Percentiles rank a stretch among this genome's conserved stretches.
Conservation (phyloP, 2,113 vertebrate species). For the Tor tambroides region DNA sequence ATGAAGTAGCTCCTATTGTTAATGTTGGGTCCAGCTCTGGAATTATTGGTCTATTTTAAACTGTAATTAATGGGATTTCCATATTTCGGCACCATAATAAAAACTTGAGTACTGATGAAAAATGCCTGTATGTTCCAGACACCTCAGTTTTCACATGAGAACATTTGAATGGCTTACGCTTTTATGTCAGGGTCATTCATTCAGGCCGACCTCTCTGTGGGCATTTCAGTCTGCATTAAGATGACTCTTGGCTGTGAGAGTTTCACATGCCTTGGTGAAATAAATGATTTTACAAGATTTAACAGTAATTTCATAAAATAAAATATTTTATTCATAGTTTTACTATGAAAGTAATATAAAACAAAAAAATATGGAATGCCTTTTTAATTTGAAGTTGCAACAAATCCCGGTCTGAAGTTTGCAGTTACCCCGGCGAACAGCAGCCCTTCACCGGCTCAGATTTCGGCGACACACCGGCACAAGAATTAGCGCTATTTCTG, state of each 20-base stretch:
- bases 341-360: no score
- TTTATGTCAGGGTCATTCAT: slow-evolving; percentile 10
- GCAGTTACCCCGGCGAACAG: no score
- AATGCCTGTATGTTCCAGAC: slow-evolving; percentile 12
- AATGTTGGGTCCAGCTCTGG: slow-evolving; percentile 35
- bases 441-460: no score
- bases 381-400: no score
- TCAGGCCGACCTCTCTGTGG: neutral
- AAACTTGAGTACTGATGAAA: neutral
- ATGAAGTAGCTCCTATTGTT: slow-evolving; percentile 43
- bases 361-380: no score
- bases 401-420: no score
- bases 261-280: neutral
- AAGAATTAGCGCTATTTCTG: no score
- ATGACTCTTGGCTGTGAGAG: slow-evolving; percentile 64
- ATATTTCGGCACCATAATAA: slow-evolving; percentile 29
- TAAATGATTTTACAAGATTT: neutral
- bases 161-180: neutral
- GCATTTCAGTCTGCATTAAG: slow-evolving; percentile 59
- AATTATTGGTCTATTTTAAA: slow-evolving; percentile 49
- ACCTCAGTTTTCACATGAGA: slow-evolving; percentile 6
- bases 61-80: slow-evolving; percentile 40
- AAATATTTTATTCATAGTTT: no score
- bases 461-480: no score
- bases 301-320: neutral